Base-by-base conservation (phyloP, 2,888 invertebrate genomes). In the Nebria brevicollis region DNA sequence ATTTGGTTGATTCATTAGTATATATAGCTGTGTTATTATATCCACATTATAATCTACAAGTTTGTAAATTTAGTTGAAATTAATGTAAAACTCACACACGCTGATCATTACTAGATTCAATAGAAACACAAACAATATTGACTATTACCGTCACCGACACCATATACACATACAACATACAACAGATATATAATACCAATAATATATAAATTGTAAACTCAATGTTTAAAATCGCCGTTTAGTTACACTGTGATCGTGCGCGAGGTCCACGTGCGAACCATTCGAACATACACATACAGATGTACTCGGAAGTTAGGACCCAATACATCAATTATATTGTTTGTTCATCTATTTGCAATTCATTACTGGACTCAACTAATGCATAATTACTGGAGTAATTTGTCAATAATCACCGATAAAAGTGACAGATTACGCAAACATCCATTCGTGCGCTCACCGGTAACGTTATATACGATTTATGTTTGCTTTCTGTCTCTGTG, bases 331-430 rank as follows among this genome's bases (percentile, higher is more conserved):
- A 80, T 80, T 80, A 80, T 80, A 80, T 75, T 80, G 80, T 80
- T 80, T 80, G 80, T 80, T 68, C 80, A 80, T 80, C 75, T 80
- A 80, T 80, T 80, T 80, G 80, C 80, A 80, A 80, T 80, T 80
- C 80, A 80, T 80, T 80, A 80, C 80, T 75, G 80, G 75, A 80
- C 80, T 75, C 75, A 80, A 75, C 80, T 80, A 80, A 80, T 80
- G 80, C 70, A 80, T 80, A 80, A 80, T 80, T 80, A 80, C 80
- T 75, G 75, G 80, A 75, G 80, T 80, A 80, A 80, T 80, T 80
- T 80, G 80, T 80, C 80, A 80, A 80, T 80, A 80, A 80, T 80
- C 75, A 80, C 80, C 80, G 80, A 80, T 80, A 80, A 80, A 80
- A 80, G 75, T 80, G 80, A 80, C 80, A 80, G 80, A 80, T 80